These are phyloP conservation scores for Rhaphigaster nebulosa DNA, from an alignment of 2,888 invertebrate genomes.

Conservation along the genomic window DNA sequence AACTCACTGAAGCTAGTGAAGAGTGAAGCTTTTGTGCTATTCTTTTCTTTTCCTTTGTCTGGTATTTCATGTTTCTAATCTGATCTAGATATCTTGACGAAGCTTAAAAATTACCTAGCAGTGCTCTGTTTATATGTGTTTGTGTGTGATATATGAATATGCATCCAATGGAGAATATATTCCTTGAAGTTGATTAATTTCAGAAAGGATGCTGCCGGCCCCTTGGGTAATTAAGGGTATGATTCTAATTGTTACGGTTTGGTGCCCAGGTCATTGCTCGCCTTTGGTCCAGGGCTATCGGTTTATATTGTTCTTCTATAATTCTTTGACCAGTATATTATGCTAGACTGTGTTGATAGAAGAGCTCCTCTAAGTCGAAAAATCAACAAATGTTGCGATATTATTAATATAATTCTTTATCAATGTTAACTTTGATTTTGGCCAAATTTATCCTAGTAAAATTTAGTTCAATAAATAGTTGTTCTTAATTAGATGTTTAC, in stretches of 20 bases:
- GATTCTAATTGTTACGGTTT: constrained; percentile 18
- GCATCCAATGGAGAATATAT: no score
- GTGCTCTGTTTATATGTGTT: no score
- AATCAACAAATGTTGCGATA: not conserved
- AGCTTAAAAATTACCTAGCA: not conserved
- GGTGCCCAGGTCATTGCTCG: constrained; percentile 26
- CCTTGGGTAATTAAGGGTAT: not conserved
- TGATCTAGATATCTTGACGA: not conserved
- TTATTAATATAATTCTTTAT: not conserved
- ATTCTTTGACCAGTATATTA: not conserved
- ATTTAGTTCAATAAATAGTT: no score
- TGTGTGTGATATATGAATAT: no score
- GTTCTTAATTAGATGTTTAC: no score
- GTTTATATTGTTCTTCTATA: not conserved
- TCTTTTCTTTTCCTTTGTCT: not conserved
- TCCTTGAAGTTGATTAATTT: not conserved
- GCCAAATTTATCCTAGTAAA: not conserved
- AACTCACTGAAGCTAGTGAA: not conserved
- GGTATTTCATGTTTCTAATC: not conserved
- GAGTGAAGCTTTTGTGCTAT: not conserved
- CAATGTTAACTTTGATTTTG: not conserved
- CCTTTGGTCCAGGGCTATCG: not conserved
- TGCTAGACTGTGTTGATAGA: not conserved
- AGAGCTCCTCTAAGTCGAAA: not conserved
- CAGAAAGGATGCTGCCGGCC: not conserved